Evolutionary conservation across 2,113 vertebrate species (phyloP).

Genomic region (Pholis gunnellus): DNA sequence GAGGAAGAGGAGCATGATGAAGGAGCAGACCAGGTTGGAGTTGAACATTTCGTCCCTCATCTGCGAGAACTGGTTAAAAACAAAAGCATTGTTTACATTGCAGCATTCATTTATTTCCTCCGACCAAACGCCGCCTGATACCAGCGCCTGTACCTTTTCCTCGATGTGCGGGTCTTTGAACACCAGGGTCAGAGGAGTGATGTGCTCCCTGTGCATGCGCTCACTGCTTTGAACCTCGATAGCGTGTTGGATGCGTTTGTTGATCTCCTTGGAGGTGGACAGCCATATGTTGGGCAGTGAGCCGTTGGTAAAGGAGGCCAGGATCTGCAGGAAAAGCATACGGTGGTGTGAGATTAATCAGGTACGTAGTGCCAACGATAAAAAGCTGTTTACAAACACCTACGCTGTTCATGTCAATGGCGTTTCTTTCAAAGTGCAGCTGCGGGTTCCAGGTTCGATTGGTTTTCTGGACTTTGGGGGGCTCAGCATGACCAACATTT

Average conservation of each 20-base stretch:
- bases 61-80: constrained; percentile 90
- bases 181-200: constrained; percentile 77
- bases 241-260: constrained; percentile 82
- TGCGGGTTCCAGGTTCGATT: constrained; percentile 71
- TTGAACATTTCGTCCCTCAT: constrained; percentile 99
- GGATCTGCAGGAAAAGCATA: constrained; percentile 67
- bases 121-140: neutral
- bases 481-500: constrained; percentile 10
- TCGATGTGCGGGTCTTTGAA: constrained; percentile 84
- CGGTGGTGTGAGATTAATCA: neutral
- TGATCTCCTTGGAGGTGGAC: constrained; percentile 79
- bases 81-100: neutral
- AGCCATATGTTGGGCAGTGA: constrained; percentile 73
- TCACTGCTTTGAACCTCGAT: constrained; percentile 83
- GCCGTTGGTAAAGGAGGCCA: constrained; percentile 81
- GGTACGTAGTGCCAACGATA: neutral
- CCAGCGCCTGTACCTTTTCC: constrained; percentile 71
- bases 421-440: constrained; percentile 64
- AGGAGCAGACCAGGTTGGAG: constrained; percentile 96
- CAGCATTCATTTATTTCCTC: neutral
- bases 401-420: constrained; percentile 81
- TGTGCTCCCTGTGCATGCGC: constrained; percentile 81
- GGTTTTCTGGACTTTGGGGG: constrained; percentile 56
- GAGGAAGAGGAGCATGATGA: constrained; percentile 95
- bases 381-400: constrained; percentile 31